Base-by-base conservation (phyloP, 1,140 invertebrate species). In the Ceratina calcarata region DNA sequence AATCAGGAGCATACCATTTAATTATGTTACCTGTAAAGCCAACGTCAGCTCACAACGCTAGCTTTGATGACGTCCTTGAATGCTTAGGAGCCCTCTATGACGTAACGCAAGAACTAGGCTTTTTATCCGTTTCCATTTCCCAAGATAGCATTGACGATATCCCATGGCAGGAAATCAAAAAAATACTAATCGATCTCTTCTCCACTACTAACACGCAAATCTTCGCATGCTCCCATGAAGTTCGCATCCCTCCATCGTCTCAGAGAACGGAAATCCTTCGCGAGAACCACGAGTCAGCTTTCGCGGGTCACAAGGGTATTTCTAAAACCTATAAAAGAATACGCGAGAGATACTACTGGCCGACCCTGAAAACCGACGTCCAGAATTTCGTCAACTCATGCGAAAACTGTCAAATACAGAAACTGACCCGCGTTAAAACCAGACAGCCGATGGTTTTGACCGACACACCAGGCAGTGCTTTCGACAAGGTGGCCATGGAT, bases 361-460 rank as follows among this genome's bases (percentile, higher is more conserved):
- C 24, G 1, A 8, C 1, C 8, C 2, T 64, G 27, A 37, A 37
- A 24, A n/a, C 3, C 6, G 32, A 73, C 20, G 24, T 62, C 0
- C 2, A 10, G 4, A n/a, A 62, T 0, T 73, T 24, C 60, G 18
- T 73, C 2, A 20, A 32, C 12, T n/a, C 2, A 24, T 51, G 60
- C 24, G 16, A n/a, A 10, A 53, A 8, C n/a, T n/a, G n/a, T n/a
- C n/a, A n/a, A n/a, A n/a, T n/a, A n/a, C n/a, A n/a, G n/a, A n/a
- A n/a, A n/a, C 3, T 73, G 20, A 49, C 70, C 24, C 51, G 20
- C 7, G 10, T 0, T 51, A 73, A 73, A 64, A 73, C 70, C 0
- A 67, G 72, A 45, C 24, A 53, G 16, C 80, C 57, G 0, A 78
- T 82, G 45, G n/a, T 55, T 32, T 20, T 82, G 0, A 82, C 76